phyloP scores from a whole-genome alignment of 2,113 vertebrate genomes.

The Psittacara wagleri region DNA sequence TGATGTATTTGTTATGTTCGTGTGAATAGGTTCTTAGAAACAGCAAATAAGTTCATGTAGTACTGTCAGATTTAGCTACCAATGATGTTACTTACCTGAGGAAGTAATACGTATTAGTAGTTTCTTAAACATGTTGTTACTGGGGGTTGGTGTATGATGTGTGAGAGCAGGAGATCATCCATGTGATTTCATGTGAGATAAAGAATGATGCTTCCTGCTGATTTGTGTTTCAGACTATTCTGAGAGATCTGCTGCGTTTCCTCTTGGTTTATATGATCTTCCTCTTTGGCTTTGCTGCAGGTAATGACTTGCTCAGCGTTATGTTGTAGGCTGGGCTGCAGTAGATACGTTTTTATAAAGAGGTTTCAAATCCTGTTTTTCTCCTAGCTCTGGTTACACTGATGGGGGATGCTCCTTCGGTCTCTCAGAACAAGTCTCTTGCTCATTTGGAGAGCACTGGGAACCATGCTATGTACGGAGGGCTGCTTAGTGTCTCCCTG shows the following conservation, averaged over 20 bases:
- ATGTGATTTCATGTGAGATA: neutral
- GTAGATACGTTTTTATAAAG: neutral
- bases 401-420: conserved; percentile 64
- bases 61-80: neutral
- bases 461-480: conserved; percentile 59
- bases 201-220: neutral
- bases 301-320: conserved; percentile 63
- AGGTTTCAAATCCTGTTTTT: neutral
- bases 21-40: neutral
- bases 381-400: conserved; percentile 85
- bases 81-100: neutral
- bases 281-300: conserved; percentile 93
- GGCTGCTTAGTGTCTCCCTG: conserved; percentile 81
- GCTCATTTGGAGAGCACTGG: neutral
- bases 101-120: neutral
- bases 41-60: neutral
- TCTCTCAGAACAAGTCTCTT: neutral
- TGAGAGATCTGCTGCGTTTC: conserved; percentile 91
- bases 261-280: conserved; percentile 91
- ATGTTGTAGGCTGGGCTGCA: neutral
- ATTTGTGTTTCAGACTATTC: conserved; percentile 84
- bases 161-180: neutral
- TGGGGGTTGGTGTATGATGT: neutral
- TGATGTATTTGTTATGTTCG: neutral
- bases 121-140: neutral